A percentile compares a stretch with the other conserved stretches of the same genome.
These are phyloP conservation scores for Piscicola geometra DNA, from an alignment of 2,888 invertebrate genomes.

Conservation along the genomic window DNA sequence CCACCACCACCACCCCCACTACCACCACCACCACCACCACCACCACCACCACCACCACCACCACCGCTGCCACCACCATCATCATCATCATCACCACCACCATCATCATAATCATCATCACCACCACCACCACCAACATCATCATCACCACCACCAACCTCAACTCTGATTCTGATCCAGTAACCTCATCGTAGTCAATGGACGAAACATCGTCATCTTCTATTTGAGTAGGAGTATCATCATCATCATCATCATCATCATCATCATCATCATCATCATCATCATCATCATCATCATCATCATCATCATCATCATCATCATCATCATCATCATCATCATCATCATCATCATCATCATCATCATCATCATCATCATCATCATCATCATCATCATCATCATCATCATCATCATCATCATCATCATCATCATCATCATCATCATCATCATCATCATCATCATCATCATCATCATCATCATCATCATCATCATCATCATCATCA, in stretches of 20 bases:
- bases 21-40: no score
- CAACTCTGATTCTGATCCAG: background rate
- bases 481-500: background rate
- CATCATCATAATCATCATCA: constrained; percentile 18
- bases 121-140: background rate
- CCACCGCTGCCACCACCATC: constrained; percentile 12
- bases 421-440: background rate
- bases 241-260: constrained; percentile 21
- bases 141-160: constrained; percentile 12
- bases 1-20: no score
- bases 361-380: constrained; percentile 56
- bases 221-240: background rate
- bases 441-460: background rate
- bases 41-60: no score
- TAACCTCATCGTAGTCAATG: background rate
- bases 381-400: constrained; percentile 62
- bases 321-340: background rate
- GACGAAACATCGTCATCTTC: constrained; percentile 17
- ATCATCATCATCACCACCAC: constrained; percentile 4
- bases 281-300: constrained; percentile 9
- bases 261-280: constrained; percentile 19
- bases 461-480: background rate
- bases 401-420: background rate
- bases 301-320: background rate
- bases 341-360: background rate